These are phyloP conservation scores for Nothura maculosa DNA, from an alignment of 2,797 vertebrate genomes.

Conservation along the genomic window DNA sequence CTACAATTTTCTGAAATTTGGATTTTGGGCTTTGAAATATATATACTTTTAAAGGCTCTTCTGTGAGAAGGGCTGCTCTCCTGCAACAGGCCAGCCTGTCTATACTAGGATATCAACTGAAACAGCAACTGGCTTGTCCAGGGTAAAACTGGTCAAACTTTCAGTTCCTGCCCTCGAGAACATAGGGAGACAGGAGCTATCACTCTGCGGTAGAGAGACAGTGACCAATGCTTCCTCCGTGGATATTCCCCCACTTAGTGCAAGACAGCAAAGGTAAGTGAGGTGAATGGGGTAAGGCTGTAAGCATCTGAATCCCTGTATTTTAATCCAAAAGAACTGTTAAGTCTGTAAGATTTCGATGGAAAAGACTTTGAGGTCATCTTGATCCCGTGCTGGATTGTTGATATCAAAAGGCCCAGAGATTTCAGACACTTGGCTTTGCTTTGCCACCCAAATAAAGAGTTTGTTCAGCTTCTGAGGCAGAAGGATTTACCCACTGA, in stretches of 20 bases:
- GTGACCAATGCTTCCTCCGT: background rate
- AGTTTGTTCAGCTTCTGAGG: background rate
- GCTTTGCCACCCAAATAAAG: slow-evolving; percentile 34
- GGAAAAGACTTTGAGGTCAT: slow-evolving; percentile 2
- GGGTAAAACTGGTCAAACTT: background rate
- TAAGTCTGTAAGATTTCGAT: background rate
- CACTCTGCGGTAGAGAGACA: background rate
- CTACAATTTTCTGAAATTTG: background rate
- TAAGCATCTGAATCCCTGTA: background rate
- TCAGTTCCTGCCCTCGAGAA: background rate
- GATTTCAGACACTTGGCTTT: background rate
- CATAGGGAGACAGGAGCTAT: background rate
- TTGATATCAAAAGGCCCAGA: background rate
- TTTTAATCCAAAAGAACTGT: background rate
- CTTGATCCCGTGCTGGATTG: background rate
- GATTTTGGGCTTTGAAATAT: background rate
- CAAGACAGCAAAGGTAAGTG: background rate
- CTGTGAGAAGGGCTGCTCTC: background rate
- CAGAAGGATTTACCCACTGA: slow-evolving; percentile 19
- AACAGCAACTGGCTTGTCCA: background rate
- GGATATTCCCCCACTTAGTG: background rate
- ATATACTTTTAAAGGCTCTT: background rate
- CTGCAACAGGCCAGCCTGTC: slow-evolving; percentile 5
- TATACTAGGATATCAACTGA: background rate
- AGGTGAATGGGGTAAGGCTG: background rate